A percentile compares a stretch with the other conserved stretches of the same genome.
phyloP scores from a whole-genome alignment of 2,797 vertebrate genomes.

The Hydrophis major region DNA sequence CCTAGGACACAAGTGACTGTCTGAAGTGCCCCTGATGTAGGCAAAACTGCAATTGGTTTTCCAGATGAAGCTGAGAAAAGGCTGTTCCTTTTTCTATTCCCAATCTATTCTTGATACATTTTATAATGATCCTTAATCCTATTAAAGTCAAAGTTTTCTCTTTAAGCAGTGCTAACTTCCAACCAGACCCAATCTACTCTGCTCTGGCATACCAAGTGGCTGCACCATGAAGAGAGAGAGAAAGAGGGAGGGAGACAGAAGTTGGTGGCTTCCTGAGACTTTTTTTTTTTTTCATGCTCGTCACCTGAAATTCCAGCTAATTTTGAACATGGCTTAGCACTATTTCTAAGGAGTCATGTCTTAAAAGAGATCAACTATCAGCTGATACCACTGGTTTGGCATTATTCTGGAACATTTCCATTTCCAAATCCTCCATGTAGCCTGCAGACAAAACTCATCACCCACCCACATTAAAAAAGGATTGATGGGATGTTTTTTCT shows the following conservation, averaged over 20 bases:
- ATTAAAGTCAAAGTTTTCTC: not conserved
- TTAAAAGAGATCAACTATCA: not conserved
- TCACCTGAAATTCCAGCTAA: not conserved
- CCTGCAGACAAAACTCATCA: not conserved
- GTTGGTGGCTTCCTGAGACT: not conserved
- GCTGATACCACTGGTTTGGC: not conserved
- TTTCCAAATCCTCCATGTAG: not conserved
- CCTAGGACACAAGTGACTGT: not conserved
- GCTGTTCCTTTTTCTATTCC: not conserved
- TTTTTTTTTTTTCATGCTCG: not conserved
- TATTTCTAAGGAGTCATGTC: not conserved
- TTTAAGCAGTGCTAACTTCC: not conserved
- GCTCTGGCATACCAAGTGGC: not conserved
- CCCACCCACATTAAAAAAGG: not conserved
- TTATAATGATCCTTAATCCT: not conserved
- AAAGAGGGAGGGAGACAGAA: rapidly evolving
- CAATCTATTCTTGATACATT: not conserved
- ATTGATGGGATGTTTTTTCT: not conserved
- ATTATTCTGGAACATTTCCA: not conserved
- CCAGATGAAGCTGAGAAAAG: not conserved
- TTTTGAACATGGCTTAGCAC: not conserved
- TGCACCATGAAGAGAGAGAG: not conserved
- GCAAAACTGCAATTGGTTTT: not conserved
- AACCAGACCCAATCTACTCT: not conserved
- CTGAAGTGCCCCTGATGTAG: not conserved